Conservation (phyloP, 1,140 invertebrate species). For the Bombus superbus region DNA sequence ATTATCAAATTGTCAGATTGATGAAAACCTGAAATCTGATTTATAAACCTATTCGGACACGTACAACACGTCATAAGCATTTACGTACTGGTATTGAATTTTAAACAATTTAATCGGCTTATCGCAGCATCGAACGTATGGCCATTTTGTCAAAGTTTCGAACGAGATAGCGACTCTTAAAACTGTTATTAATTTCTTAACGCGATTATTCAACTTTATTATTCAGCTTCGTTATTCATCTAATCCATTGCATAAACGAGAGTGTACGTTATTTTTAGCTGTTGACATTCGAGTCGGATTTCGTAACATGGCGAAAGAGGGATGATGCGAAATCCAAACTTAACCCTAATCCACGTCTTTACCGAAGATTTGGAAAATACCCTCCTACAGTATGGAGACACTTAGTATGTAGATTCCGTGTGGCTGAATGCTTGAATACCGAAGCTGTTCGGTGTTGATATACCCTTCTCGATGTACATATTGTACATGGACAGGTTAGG, state of each 20-base stretch:
- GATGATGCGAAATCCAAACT: not conserved
- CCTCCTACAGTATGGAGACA: not conserved
- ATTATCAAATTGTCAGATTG: no score
- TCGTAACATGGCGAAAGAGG: not conserved
- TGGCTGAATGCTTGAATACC: constrained; percentile 7
- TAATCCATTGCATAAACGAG: not conserved
- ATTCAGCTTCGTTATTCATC: not conserved
- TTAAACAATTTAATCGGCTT: no score
- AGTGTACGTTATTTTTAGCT: no score
- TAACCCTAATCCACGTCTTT: not conserved
- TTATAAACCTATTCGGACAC: no score
- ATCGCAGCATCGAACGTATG: no score
- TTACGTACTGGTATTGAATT: no score
- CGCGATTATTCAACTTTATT: not conserved
- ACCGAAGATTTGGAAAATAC: not conserved
- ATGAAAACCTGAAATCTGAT: no score
- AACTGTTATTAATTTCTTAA: not conserved
- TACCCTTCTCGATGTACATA: not conserved
- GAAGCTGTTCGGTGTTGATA: not conserved
- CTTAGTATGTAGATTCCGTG: not conserved
- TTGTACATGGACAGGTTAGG: not conserved
- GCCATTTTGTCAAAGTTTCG: no score
- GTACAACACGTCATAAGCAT: no score
- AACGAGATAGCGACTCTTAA: not conserved
- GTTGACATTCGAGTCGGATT: no score